Conservation (phyloP, 2,888 invertebrate species). For the Drosophila testacea region DNA sequence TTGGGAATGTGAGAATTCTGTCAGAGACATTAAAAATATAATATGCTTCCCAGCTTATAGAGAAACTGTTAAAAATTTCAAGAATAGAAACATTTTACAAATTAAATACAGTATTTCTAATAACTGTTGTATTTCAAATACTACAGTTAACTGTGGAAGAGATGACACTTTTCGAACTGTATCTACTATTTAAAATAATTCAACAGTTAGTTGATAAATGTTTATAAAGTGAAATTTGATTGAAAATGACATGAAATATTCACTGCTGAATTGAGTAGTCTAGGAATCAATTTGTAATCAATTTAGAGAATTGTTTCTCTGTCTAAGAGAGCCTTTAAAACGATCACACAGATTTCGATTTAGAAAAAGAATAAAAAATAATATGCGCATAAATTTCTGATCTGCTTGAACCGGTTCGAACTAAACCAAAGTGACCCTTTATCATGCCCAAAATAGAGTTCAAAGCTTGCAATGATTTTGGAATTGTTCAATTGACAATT, state of each 20-base stretch:
- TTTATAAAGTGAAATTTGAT: slow-evolving; percentile 9
- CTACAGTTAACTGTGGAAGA: background rate
- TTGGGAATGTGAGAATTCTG: too few species aligned
- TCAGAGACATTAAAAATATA: background rate
- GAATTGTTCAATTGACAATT: slow-evolving; percentile 49
- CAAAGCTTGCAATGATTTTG: slow-evolving; percentile 48
- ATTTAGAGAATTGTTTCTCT: background rate
- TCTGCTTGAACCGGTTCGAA: slow-evolving; percentile 18
- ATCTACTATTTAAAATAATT: too few species aligned
- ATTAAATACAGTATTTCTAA: too few species aligned
- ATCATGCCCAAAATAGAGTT: slow-evolving; percentile 46
- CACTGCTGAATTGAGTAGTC: background rate
- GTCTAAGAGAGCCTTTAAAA: background rate
- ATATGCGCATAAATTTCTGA: background rate
- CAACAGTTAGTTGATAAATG: background rate
- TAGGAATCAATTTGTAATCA: background rate
- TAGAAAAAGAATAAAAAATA: background rate
- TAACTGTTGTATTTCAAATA: background rate
- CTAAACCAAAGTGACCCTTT: slow-evolving; percentile 28
- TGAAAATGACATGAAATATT: background rate
- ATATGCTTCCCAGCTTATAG: too few species aligned
- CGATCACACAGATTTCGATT: background rate
- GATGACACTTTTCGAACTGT: background rate
- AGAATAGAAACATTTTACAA: background rate
- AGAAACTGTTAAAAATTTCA: background rate